Evolutionary conservation across 1,140 invertebrate species (phyloP).

Genomic region (Arion vulgaris): DNA sequence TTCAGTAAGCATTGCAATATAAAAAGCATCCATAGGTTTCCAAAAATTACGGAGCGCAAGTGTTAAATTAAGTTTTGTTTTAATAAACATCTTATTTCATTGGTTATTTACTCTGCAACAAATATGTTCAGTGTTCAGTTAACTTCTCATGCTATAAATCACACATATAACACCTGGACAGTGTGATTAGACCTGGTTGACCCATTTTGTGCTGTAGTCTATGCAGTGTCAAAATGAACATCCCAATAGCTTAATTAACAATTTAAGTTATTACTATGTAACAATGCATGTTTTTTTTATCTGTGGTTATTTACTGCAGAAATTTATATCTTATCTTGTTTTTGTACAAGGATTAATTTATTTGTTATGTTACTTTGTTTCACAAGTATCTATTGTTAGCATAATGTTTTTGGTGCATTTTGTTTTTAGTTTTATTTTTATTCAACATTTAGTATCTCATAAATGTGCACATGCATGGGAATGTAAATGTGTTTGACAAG

Average conservation of each 20-base stretch:
- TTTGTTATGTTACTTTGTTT: background rate
- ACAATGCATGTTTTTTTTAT: background rate
- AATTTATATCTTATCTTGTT: background rate
- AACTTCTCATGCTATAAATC: background rate
- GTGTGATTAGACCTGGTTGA: background rate
- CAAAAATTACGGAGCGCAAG: too few species aligned
- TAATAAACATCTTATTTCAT: background rate
- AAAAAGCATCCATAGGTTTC: too few species aligned
- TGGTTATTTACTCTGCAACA: background rate
- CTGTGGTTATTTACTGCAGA: background rate
- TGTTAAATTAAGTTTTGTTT: background rate
- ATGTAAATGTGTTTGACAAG: background rate
- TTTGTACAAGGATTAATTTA: background rate
- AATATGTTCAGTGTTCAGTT: background rate
- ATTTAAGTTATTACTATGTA: background rate
- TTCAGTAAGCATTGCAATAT: too few species aligned
- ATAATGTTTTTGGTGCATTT: background rate
- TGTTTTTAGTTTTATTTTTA: background rate
- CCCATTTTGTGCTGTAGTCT: constrained; percentile 1
- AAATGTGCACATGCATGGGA: background rate
- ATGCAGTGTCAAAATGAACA: background rate
- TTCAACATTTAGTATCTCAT: background rate
- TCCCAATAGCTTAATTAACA: constrained; percentile 1
- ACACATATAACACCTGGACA: too few species aligned
- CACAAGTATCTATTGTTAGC: background rate